phyloP scores from a whole-genome alignment of 2,113 vertebrate genomes.

The Myotis yumanensis region DNA sequence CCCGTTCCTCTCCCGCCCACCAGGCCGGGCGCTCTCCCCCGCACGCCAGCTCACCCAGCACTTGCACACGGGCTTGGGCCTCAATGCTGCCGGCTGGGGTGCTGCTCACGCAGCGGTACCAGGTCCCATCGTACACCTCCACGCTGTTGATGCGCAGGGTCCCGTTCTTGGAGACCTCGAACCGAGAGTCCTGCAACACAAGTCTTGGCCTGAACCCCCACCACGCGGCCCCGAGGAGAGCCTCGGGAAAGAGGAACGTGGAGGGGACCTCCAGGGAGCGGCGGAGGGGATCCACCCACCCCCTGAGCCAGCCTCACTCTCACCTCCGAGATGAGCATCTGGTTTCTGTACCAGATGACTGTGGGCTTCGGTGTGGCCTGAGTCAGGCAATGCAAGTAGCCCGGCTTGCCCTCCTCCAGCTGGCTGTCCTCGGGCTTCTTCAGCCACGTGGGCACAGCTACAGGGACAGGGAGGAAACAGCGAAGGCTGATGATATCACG shows the following conservation, averaged over 20 bases:
- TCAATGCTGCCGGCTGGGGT: slow-evolving; percentile 88
- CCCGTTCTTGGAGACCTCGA: slow-evolving; percentile 91
- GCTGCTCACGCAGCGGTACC: slow-evolving; percentile 92
- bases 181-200: slow-evolving; percentile 88
- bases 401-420: slow-evolving; percentile 94
- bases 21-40: accelerated
- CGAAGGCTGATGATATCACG: not conserved
- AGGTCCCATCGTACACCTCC: slow-evolving; percentile 93
- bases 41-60: slow-evolving; percentile 87
- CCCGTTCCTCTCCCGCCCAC: not conserved
- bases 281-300: accelerated
- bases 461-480: not conserved
- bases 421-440: slow-evolving; percentile 91
- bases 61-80: slow-evolving; percentile 88
- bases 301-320: slow-evolving; percentile 16
- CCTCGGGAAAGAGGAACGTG: not conserved
- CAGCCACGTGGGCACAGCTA: slow-evolving; percentile 94
- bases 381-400: slow-evolving; percentile 94
- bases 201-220: not conserved
- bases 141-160: slow-evolving; percentile 94
- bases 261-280: not conserved
- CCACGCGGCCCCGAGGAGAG: slow-evolving; percentile 4
- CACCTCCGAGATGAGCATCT: slow-evolving; percentile 89
- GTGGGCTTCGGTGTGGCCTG: slow-evolving; percentile 90
- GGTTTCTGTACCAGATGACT: slow-evolving; percentile 92